Evolutionary conservation across 2,797 vertebrate species (phyloP).

Genomic region (Myotis daubentonii): DNA sequence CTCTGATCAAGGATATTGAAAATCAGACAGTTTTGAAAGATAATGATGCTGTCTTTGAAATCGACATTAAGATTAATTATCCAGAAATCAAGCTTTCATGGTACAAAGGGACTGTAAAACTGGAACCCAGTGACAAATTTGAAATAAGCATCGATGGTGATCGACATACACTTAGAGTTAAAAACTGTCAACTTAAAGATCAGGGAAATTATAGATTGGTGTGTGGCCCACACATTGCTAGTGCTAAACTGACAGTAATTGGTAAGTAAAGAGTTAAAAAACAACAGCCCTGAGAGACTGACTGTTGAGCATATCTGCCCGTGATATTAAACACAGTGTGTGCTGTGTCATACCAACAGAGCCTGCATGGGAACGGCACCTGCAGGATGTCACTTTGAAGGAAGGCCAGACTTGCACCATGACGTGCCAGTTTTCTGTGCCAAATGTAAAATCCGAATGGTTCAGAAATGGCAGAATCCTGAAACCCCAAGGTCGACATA

Average conservation of each 20-base stretch:
- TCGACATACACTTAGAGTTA: slow-evolving; percentile 92
- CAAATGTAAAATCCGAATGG: slow-evolving; percentile 95
- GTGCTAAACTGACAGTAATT: slow-evolving; percentile 94
- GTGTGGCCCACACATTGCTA: slow-evolving; percentile 97
- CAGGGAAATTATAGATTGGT: slow-evolving; percentile 98
- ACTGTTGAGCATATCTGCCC: slow-evolving; percentile 5
- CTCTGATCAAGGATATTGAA: slow-evolving; percentile 94
- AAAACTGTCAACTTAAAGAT: slow-evolving; percentile 91
- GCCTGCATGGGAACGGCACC: slow-evolving; percentile 92
- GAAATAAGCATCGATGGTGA: slow-evolving; percentile 93
- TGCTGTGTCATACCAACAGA: slow-evolving; percentile 87
- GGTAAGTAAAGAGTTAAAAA: slow-evolving; percentile 88
- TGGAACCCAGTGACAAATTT: slow-evolving; percentile 93
- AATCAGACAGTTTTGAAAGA: slow-evolving; percentile 91
- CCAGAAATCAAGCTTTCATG: slow-evolving; percentile 99
- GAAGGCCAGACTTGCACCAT: slow-evolving; percentile 94
- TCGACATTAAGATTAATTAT: slow-evolving; percentile 98
- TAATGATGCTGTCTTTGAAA: slow-evolving; percentile 94
- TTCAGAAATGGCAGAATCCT: slow-evolving; percentile 93
- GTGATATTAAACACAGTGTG: slow-evolving; percentile 63
- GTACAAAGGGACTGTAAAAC: slow-evolving; percentile 98
- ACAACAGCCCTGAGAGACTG: slow-evolving; percentile 35
- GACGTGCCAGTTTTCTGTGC: slow-evolving; percentile 96
- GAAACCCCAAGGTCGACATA: slow-evolving; percentile 92
- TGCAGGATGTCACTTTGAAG: slow-evolving; percentile 95